Base-by-base conservation (phyloP, 2,888 invertebrate genomes). In the Luffia ferchaultella region DNA sequence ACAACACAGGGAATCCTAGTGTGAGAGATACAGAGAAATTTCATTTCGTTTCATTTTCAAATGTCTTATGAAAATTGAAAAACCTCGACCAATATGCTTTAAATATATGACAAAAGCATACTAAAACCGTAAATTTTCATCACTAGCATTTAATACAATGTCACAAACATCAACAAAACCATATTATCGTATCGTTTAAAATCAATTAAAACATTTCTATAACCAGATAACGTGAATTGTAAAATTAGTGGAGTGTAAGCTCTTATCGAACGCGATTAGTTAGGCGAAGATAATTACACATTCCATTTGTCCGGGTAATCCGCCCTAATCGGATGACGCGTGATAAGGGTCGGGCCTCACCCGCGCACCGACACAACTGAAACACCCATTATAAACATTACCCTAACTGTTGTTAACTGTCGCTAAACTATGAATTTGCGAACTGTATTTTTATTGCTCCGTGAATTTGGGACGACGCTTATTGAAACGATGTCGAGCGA, bases 261-360 rank as follows among this genome's bases (percentile, higher is more conserved):
- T 40, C 49, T 30, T 45, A 46, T 46, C 42, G 42, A 50, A 49
- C n/a, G 52, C 52, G 43, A 54, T 54, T 56, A 55, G 51, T 53
- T 50, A 51, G 62, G 58, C 62, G 64, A 63, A 73, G 75, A 78
- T 80, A 78, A 79, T 80, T 78, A 78, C 76, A 76, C 77, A 80
- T 80, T 78, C 77, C 77, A 74, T 77, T 76, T 77, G 77, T 75
- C 70, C 73, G 63, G 73, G 66, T 76, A 76, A 80, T 76, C 75
- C 60, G 62, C 67, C 58, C 63, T 76, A 73, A 76, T 75, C 76
- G 74, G 68, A 67, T 65, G 63, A 63, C 63, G 63, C 63, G 65
- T 79, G 79, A 80, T 76, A 76, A 76, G 77, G 77, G 77, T 79
- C 64, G 2, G 41, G 30, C 30, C 30, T 12, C 5, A 3, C 30